Conservation (phyloP, 2,888 invertebrate genomes). For the Plemyria rubiginata region DNA sequence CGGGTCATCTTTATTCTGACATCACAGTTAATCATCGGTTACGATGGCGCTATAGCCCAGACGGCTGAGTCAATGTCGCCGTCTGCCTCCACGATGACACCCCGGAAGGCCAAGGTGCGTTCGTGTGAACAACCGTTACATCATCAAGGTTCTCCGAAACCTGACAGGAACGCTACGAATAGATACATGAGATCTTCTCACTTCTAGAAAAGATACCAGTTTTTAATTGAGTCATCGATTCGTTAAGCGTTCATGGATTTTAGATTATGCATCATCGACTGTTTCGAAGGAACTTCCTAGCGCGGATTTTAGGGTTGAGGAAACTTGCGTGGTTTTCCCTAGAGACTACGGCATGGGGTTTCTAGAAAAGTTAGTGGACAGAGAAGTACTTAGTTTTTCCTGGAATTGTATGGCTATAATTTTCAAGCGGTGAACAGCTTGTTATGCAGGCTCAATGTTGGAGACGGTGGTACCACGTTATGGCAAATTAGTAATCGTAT, state of each 20-base stretch:
- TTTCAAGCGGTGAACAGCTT: too few relatives aligned
- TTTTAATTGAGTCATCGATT: conserved; percentile 13
- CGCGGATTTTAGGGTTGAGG: too few relatives aligned
- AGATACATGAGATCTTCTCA: conserved; percentile 11
- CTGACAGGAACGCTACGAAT: conserved; percentile 14
- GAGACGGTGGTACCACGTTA: too few relatives aligned
- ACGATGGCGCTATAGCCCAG: conserved; percentile 21
- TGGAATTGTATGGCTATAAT: too few relatives aligned
- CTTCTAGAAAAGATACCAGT: conserved; percentile 9
- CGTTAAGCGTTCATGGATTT: conserved; percentile 1
- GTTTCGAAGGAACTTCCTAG: too few relatives aligned
- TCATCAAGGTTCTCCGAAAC: conserved; percentile 19
- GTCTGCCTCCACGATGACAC: conserved; percentile 20
- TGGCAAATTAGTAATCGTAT: too few relatives aligned
- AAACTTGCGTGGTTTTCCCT: too few relatives aligned
- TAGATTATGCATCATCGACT: not conserved
- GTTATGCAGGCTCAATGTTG: too few relatives aligned
- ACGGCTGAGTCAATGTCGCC: conserved; percentile 23
- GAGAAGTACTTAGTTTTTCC: too few relatives aligned
- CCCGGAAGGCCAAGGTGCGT: conserved; percentile 21
- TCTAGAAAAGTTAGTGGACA: too few relatives aligned
- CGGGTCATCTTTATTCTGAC: not conserved
- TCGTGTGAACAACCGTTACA: conserved; percentile 28
- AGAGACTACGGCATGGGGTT: too few relatives aligned
- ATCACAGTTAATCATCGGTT: conserved; percentile 12